Evolutionary conservation across 1,140 invertebrate genomes (phyloP).

Genomic region (Cephus cinctus): DNA sequence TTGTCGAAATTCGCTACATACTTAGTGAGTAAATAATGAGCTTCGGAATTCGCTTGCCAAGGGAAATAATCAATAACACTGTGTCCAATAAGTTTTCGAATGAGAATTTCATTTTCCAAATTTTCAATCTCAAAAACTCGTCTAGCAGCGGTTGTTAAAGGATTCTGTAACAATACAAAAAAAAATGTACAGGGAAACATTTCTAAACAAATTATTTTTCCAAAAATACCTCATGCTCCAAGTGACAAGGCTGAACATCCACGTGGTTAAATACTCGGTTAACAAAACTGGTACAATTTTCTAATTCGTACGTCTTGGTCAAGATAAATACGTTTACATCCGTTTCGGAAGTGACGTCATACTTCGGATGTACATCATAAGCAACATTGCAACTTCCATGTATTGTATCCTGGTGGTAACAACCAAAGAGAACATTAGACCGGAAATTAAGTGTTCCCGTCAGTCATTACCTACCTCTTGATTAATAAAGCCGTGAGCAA

Average conservation of each 20-base stretch:
- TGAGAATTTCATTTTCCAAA: slow-evolving; percentile 27
- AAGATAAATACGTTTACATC: slow-evolving; percentile 20
- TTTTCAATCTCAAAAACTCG: slow-evolving; percentile 37
- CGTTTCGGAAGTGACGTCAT: neutral
- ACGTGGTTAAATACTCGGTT: slow-evolving; percentile 22
- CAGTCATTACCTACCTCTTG: slow-evolving; percentile 55
- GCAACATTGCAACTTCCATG: slow-evolving; percentile 40
- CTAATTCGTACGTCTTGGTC: slow-evolving; percentile 32
- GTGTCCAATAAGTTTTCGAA: slow-evolving; percentile 34
- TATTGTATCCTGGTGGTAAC: slow-evolving; percentile 54
- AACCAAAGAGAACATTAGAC: slow-evolving; percentile 58
- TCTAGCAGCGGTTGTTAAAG: slow-evolving; percentile 31
- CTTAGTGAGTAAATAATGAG: slow-evolving; percentile 45
- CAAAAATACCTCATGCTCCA: slow-evolving; percentile 22
- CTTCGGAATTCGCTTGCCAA: slow-evolving; percentile 38
- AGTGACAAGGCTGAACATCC: slow-evolving; percentile 23
- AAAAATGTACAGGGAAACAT: neutral
- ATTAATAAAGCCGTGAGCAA: slow-evolving; percentile 29
- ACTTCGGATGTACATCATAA: slow-evolving; percentile 30
- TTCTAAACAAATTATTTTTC: neutral
- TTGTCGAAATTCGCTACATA: slow-evolving; percentile 21
- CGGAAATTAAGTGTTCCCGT: slow-evolving; percentile 45
- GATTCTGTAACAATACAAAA: slow-evolving; percentile 26
- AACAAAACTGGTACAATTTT: slow-evolving; percentile 30
- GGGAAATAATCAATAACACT: slow-evolving; percentile 46